These are phyloP conservation scores for Neopipo cinnamomea DNA, from an alignment of 2,113 vertebrate genomes.

Conservation along the genomic window DNA sequence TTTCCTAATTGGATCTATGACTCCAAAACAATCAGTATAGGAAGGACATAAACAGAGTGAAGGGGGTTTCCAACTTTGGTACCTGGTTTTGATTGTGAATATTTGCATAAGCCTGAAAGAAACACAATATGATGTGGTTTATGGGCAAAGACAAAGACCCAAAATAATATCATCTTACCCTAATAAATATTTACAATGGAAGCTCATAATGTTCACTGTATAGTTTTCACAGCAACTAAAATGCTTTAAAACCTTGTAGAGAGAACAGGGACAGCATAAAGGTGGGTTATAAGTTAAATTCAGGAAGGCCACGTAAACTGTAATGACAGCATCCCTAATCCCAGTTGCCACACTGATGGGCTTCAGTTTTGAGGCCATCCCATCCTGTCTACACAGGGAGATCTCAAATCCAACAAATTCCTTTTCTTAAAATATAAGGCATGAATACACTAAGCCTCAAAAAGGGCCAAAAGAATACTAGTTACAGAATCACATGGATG, in stretches of 20 bases:
- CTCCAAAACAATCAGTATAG: background rate
- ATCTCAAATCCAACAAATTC: background rate
- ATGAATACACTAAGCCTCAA: background rate
- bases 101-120: background rate
- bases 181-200: background rate
- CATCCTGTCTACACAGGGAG: background rate
- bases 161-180: background rate
- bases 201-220: background rate
- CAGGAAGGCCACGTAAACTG: background rate
- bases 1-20: background rate
- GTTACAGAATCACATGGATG: background rate
- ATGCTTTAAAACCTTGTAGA: background rate
- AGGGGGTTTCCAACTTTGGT: background rate
- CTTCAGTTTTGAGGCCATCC: background rate
- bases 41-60: background rate
- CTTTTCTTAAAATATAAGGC: background rate
- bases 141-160: background rate
- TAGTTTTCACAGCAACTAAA: background rate
- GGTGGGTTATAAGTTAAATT: background rate
- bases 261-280: background rate
- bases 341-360: background rate
- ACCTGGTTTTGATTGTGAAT: background rate
- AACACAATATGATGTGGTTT: background rate
- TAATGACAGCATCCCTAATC: background rate
- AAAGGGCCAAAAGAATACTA: background rate